Conservation (phyloP, 2,113 vertebrate species). For the Hiodon tergisus region DNA sequence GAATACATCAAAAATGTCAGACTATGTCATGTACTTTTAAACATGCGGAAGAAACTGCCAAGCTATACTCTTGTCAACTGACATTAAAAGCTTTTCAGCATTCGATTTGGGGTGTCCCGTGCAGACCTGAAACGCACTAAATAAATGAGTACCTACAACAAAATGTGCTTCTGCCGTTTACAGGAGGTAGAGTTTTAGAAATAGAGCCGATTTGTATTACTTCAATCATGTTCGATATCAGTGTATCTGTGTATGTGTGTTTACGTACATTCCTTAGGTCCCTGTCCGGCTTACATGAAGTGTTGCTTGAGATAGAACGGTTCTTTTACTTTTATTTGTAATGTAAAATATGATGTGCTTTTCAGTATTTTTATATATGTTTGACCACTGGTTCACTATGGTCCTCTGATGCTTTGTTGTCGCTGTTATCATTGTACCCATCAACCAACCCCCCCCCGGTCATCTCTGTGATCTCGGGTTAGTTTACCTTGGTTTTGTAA, state of each 20-base stretch:
- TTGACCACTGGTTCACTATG: no score
- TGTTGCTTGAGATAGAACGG: constrained; percentile 36
- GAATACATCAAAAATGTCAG: no score
- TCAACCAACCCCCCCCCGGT: no score
- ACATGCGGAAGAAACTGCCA: no score
- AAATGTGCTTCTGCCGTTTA: neutral
- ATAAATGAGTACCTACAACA: constrained; percentile 4
- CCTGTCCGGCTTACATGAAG: constrained; percentile 27
- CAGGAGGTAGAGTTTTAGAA: constrained; percentile 22
- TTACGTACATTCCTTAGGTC: neutral
- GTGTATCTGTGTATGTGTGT: constrained; percentile 20
- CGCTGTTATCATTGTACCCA: no score
- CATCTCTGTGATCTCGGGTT: neutral
- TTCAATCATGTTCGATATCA: constrained; percentile 27
- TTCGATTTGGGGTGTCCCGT: neutral
- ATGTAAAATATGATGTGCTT: constrained; percentile 36
- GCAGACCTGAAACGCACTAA: neutral
- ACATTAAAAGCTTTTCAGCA: neutral
- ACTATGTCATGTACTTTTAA: no score
- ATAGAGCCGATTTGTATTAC: constrained; percentile 25
- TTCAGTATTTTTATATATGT: no score
- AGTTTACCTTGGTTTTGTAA: constrained; percentile 20
- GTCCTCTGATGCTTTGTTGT: constrained; percentile 34
- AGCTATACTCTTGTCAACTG: neutral
- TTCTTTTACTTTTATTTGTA: constrained; percentile 37